phyloP scores from a whole-genome alignment of 2,113 vertebrate genomes.

The Thinocorus orbignyianus region DNA sequence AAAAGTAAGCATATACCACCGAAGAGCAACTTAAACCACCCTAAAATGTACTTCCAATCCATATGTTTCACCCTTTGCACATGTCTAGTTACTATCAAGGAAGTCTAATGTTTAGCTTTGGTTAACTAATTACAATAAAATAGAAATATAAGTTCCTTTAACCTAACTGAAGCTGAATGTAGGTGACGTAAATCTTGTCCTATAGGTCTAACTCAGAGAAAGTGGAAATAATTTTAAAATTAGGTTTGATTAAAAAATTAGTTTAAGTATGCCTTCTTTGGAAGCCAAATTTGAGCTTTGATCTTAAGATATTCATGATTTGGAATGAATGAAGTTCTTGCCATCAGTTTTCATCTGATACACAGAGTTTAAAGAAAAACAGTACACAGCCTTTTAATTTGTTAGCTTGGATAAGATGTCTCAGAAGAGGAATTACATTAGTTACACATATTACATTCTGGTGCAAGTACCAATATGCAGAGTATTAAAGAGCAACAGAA shows the following conservation, averaged over 20 bases:
- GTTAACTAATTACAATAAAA: neutral
- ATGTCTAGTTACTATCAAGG: neutral
- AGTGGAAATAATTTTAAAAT: neutral
- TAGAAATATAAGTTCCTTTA: neutral
- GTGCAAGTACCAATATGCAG: neutral
- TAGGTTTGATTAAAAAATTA: slow-evolving; percentile 8
- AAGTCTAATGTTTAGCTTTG: neutral
- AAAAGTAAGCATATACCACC: neutral
- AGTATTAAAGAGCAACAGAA: neutral
- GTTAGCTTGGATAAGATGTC: neutral
- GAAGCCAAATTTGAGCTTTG: slow-evolving; percentile 39
- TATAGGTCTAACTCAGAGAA: neutral
- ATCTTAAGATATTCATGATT: neutral
- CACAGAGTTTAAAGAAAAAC: neutral
- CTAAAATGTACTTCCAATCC: neutral
- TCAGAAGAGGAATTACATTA: neutral
- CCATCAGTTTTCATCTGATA: slow-evolving; percentile 10
- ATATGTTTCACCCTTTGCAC: neutral
- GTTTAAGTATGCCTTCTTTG: neutral
- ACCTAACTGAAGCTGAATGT: neutral
- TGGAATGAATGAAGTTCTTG: slow-evolving; percentile 11
- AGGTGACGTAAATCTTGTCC: neutral
- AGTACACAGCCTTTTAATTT: neutral
- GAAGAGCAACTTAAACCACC: neutral
- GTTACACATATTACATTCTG: neutral